A percentile compares a stretch with the other conserved stretches of the same genome.
Conservation (phyloP, 1,140 invertebrate genomes). For the Grapholita molesta region DNA sequence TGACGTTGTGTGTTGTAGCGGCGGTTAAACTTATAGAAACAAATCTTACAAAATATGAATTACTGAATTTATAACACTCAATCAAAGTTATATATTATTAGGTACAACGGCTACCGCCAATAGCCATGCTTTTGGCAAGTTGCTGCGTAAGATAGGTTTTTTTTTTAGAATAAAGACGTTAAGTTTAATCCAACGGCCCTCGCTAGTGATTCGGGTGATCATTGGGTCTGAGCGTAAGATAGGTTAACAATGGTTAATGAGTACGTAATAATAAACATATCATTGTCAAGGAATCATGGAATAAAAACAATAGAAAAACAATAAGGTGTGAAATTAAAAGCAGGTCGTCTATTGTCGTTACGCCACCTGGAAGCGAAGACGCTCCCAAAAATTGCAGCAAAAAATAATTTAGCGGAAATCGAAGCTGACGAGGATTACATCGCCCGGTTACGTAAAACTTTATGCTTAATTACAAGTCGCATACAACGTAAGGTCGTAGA, state of each 20-base stretch:
- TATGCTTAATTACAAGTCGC: constrained; percentile 72
- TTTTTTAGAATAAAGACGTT: too few species aligned
- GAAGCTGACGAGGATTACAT: constrained; percentile 61
- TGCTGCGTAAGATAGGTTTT: too few species aligned
- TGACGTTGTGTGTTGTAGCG: too few species aligned
- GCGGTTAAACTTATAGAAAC: too few species aligned
- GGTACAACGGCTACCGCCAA: too few species aligned
- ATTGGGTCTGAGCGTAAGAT: background rate
- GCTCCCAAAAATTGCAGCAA: constrained; percentile 27
- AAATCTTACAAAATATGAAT: too few species aligned
- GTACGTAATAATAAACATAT: background rate
- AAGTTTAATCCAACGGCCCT: too few species aligned
- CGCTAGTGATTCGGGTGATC: too few species aligned
- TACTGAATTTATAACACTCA: too few species aligned
- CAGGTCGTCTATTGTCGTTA: constrained; percentile 1
- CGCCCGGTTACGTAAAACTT: constrained; percentile 68
- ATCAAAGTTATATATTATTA: too few species aligned
- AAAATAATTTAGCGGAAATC: constrained; percentile 51
- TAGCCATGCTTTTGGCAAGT: too few species aligned
- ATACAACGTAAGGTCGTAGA: constrained; percentile 75
- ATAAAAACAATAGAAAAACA: background rate
- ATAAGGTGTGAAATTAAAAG: background rate
- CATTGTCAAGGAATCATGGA: background rate
- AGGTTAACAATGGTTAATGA: background rate
- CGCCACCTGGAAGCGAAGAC: background rate